Conservation (phyloP, 1,140 invertebrate species). For the Metopolophium dirhodum region DNA sequence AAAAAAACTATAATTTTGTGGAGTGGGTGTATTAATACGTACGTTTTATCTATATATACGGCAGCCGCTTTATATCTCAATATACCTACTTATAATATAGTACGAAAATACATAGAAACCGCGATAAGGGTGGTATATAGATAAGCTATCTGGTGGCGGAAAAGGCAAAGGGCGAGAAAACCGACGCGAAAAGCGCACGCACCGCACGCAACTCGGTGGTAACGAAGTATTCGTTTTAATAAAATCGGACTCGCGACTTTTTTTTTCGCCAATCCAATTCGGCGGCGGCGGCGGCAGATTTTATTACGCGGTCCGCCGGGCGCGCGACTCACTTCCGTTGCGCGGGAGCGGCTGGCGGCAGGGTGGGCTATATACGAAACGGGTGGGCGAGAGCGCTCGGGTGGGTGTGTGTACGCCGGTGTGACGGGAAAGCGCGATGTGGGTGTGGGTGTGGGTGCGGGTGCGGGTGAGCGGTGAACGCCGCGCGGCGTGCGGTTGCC, state of each 20-base stretch:
- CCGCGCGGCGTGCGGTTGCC: conserved; percentile 19
- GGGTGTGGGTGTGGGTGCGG: too few species aligned
- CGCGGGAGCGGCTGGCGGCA: neutral
- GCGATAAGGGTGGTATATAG: neutral
- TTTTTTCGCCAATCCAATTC: conserved; percentile 3
- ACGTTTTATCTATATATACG: too few species aligned
- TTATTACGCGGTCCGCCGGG: conserved; percentile 42
- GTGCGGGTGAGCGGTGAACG: neutral
- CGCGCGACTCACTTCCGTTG: neutral
- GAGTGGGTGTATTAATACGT: too few species aligned
- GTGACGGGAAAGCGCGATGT: neutral
- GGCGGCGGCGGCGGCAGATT: conserved; percentile 8
- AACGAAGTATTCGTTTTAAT: conserved; percentile 42
- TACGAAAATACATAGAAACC: neutral
- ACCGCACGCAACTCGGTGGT: neutral
- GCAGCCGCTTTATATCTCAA: too few species aligned
- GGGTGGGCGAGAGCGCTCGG: too few species aligned
- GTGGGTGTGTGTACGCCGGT: neutral
- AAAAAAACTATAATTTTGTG: too few species aligned
- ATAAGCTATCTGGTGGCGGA: neutral
- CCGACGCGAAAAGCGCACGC: neutral
- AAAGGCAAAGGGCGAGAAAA: neutral
- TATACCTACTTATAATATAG: too few species aligned
- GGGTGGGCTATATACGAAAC: neutral
- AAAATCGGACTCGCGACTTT: conserved; percentile 26